A percentile compares a stretch with the other conserved stretches of the same genome.
These are phyloP conservation scores for Aradophagus sp. DNA, from an alignment of 1,140 invertebrate genomes.

Conservation along the genomic window DNA sequence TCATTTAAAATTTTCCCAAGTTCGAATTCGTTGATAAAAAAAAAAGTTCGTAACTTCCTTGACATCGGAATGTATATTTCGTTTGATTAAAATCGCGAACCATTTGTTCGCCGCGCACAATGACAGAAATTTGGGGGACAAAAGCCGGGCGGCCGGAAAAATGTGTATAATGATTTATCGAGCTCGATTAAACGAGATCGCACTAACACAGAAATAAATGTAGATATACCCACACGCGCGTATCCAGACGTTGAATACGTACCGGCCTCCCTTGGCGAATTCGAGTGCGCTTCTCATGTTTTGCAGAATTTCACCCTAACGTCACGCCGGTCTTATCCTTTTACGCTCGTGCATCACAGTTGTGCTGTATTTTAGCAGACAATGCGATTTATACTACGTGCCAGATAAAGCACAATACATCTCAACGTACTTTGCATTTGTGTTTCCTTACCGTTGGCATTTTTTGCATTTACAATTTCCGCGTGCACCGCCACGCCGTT, in stretches of 20 bases:
- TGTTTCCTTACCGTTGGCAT: too few relatives aligned
- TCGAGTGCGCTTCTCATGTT: constrained; percentile 53
- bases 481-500: too few relatives aligned
- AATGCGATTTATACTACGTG: constrained; percentile 53
- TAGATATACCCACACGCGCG: constrained; percentile 5
- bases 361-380: constrained; percentile 52
- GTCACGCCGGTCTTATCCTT: constrained; percentile 54
- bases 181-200: constrained; percentile 16
- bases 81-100: too few relatives aligned
- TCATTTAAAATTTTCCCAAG: too few relatives aligned
- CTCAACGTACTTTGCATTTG: constrained; percentile 40
- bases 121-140: too few relatives aligned
- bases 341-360: constrained; percentile 54
- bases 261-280: constrained; percentile 44
- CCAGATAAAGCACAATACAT: constrained; percentile 54
- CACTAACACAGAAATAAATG: constrained; percentile 13
- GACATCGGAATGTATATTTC: too few relatives aligned
- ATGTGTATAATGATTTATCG: constrained; percentile 22
- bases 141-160: too few relatives aligned
- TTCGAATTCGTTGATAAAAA: too few relatives aligned
- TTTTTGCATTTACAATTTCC: too few relatives aligned
- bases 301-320: constrained; percentile 55
- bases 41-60: too few relatives aligned
- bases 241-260: constrained; percentile 41
- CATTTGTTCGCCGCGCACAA: too few relatives aligned